Base-by-base conservation (phyloP, 2,797 vertebrate species). In the Coranthus polyacanthus region DNA sequence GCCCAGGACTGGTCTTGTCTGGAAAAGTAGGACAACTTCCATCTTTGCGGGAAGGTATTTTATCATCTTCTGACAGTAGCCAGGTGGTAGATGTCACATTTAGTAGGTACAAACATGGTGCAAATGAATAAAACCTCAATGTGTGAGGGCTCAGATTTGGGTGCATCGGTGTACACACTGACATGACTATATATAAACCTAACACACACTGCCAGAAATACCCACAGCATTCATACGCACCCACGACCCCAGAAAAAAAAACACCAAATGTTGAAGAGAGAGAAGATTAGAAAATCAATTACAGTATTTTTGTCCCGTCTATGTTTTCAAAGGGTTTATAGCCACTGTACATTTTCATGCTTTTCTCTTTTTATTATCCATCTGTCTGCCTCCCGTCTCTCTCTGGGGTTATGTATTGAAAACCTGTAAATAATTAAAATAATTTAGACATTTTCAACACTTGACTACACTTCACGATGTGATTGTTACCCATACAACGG, bases 21-120 rank as follows among this genome's bases (percentile, higher is more conserved):
- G 53, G 59, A 87, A 55, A 90, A 90, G 78, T 83, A 85, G 85
- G 79, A 78, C 88, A 85, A 72, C 75, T 78, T 76, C 67, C 86
- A 70, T 78, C 64, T 74, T 60, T 21, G 46, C 46, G 59, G 73
- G 59, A 49, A 63, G 58, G 52, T 81, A 64, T 85, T 91, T 85
- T 82, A 92, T 92, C 84, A 88, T 49, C 44, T 4, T 47, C 43
- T 76, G 78, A 82, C 84, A 83, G 74, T 53, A 72, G 59, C 76
- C 78, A 85, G 82, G 77, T 83, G 80, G 73, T 70, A 42, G 59
- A 54, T 79, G 79, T 77, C 86, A 85, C 71, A 75, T 72, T 72
- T 68, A 68, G 72, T 57, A 54, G 59, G 53, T 74, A 68, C 75
- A 80, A 81, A 80, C 78, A 43, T n/a, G 53, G 37, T 71, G 55